phyloP scores from a whole-genome alignment of 2,113 vertebrate genomes.

The Amphilophus citrinellus region DNA sequence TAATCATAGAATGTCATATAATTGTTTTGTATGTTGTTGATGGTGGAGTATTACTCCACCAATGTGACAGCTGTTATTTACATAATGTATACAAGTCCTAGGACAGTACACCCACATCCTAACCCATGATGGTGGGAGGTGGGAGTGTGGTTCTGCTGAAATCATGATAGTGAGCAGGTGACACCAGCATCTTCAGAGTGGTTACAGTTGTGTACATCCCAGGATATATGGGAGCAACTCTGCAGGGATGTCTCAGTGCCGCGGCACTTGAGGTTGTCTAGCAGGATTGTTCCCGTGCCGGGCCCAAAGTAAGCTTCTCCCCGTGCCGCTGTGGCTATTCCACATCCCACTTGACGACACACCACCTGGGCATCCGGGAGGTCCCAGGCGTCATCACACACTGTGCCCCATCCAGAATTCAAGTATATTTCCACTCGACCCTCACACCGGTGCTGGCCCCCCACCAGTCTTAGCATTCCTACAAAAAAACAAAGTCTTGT shows the following conservation, averaged over 20 bases:
- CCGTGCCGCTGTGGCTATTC: conserved; percentile 80
- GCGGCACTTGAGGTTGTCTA: conserved; percentile 96
- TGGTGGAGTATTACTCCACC: conserved; percentile 58
- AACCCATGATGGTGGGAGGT: conserved; percentile 8
- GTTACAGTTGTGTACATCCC: conserved; percentile 96
- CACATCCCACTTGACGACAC: conserved; percentile 90
- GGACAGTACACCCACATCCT: conserved; percentile 34
- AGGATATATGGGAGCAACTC: conserved; percentile 92
- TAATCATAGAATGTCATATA: conserved; percentile 65
- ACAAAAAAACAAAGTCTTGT: neutral
- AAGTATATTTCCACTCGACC: conserved; percentile 93
- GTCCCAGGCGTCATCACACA: conserved; percentile 97
- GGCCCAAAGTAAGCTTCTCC: conserved; percentile 87
- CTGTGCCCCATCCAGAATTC: conserved; percentile 89
- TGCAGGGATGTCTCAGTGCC: conserved; percentile 86
- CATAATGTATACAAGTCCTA: conserved; percentile 82
- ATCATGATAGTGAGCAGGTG: conserved; percentile 84
- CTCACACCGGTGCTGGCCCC: conserved; percentile 89
- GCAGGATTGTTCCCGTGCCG: conserved; percentile 88
- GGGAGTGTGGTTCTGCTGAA: conserved; percentile 39
- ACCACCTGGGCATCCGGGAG: conserved; percentile 88
- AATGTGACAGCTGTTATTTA: conserved; percentile 79
- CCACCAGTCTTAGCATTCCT: conserved; percentile 88
- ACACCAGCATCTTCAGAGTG: conserved; percentile 93
- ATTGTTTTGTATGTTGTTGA: conserved; percentile 53